Evolutionary conservation across 2,797 vertebrate species (phyloP).

Genomic region (Aselliscus stoliczkanus): DNA sequence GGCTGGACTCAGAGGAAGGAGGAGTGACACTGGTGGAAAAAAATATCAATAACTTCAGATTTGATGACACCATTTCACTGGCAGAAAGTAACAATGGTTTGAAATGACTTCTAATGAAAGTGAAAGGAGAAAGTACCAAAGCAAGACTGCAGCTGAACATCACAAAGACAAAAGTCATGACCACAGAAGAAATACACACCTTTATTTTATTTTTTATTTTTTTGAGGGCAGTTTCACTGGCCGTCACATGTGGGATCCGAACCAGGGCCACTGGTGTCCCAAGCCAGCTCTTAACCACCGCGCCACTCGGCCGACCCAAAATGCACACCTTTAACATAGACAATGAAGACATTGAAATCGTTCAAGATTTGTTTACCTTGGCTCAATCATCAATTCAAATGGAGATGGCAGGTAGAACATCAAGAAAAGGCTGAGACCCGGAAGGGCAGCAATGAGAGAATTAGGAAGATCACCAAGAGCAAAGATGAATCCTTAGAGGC

Average conservation of each 20-base stretch:
- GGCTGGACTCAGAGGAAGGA: background rate
- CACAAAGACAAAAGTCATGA: background rate
- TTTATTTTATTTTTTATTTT: too few relatives aligned
- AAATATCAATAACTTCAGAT: background rate
- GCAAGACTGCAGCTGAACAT: background rate
- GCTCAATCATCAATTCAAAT: background rate
- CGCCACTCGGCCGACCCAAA: too few relatives aligned
- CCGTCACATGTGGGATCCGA: too few relatives aligned
- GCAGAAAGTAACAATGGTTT: background rate
- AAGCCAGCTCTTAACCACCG: too few relatives aligned
- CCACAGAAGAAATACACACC: background rate
- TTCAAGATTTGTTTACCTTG: background rate
- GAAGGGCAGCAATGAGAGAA: background rate
- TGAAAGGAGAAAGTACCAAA: background rate
- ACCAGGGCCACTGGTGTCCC: too few relatives aligned
- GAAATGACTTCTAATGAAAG: background rate
- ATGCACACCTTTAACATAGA: background rate
- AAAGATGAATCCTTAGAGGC: background rate
- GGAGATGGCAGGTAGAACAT: background rate
- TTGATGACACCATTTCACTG: background rate
- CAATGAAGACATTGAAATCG: background rate
- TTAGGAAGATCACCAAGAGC: background rate
- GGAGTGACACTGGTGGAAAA: background rate
- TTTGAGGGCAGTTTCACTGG: too few relatives aligned
- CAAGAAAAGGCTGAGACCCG: background rate